Evolutionary conservation across 2,797 vertebrate species (phyloP), one percentile per base, ranked within the genome.

Genomic region (Petrocephalus schoutedeni): DNA sequence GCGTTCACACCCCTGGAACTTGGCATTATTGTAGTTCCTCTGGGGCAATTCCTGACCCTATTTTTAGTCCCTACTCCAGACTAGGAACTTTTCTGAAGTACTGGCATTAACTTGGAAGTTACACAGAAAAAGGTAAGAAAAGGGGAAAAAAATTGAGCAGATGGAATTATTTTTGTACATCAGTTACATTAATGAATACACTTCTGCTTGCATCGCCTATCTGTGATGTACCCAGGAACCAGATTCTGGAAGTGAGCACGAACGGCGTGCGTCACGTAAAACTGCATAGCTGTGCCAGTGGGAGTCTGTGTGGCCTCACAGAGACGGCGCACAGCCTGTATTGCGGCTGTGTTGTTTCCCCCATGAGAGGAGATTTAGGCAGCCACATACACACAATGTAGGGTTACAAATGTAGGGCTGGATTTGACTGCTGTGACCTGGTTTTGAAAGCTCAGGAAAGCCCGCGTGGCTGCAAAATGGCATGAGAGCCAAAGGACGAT

Each of bases 371-470:
- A 5, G 4, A 56, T 19, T 87, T 67, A 71, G 45, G 53, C 74
- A 87, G 21, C 87, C 88, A 85, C 58, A 85, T 45, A 85, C 23
- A 57, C 87, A 85, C 32, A 71, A 6, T 3, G 14, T 14, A 85
- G 41, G 19, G 51, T 23, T 19, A 57, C 12, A 32, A 28, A 54
- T 32, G 49, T 41, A 49, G n/a, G 6, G 8, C 7, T 57, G 21
- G 51, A 54, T 57, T 51, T n/a, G 36, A 90, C 90, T 86, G 86
- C 45, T 90, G 90, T 89, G 56, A 80, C 56, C 87, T 87, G 64
- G 88, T 88, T 90, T 90, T 91, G 89, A 90, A 87, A 88, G 89
- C 87, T 87, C 88, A 92, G 88, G 86, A 92, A 91, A 91, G 88
- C 88, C 90, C 90, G 88, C 88, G 90, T 87, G 71, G 85, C 88